Base-by-base conservation (phyloP, 2,797 vertebrate species). In the Rhyacichthys aspro region DNA sequence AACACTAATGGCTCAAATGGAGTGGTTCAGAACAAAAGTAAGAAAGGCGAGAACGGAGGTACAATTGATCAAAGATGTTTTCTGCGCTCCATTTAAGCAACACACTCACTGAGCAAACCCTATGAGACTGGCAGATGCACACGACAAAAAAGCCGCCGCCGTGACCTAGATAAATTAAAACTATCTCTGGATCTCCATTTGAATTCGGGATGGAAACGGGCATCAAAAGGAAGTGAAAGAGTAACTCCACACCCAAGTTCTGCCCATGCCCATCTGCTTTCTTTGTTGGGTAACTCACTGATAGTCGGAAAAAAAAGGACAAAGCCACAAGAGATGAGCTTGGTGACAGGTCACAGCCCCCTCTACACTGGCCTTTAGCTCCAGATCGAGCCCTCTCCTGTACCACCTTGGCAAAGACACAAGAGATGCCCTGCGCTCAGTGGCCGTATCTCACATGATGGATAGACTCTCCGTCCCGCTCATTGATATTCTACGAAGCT, bases 401-500 rank as follows among this genome's bases (percentile, higher is more conserved):
- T 34, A 16, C 11, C 9, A 14, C 48, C 33, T 37, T 19, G 62
- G 68, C 46, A 16, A 50, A 79, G 55, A 66, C 60, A 14, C 16
- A 19, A 34, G 68, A 84, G 72, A 76, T 69, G 81, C 56, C 62
- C 18, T 7, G 38, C 45, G 44, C 12, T 55, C 36, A 59, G 63
- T 68, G 17, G 68, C 53, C 57, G 58, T 59, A 66, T 76, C 73
- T 81, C 76, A 48, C 73, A 59, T 67, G 72, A 82, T 43, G 73
- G 77, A 85, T 56, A 76, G 59, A 65, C 67, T 55, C 36, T 69
- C 72, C 74, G 67, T 80, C 74, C 63, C 76, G 59, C 79, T 89
- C 79, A 86, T 89, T 89, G 76, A 81, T 81, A 89, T 91, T 90
- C 87, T 58, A 60, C 47, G 4, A 53, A 67, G 68, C 69, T 59